Evolutionary conservation across 2,888 invertebrate species (phyloP), one percentile per base, ranked within the genome.

Genomic region (Antheraea assamensis): DNA sequence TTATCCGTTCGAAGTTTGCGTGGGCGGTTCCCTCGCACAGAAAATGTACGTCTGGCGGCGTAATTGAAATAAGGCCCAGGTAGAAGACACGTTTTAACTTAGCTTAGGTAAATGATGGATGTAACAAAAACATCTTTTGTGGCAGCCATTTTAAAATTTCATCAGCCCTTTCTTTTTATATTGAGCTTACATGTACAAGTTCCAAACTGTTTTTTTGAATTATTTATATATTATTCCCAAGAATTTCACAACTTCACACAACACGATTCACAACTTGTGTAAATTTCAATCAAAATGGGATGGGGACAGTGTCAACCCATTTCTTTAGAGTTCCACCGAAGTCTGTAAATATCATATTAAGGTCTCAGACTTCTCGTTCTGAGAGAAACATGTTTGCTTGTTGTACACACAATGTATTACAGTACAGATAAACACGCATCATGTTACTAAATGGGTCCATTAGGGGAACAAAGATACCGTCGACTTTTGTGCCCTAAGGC

Each of bases 361-460:
- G 17, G 2, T 27, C 61, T 27, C 1, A 27, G 17, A 24, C 58
- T 13, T 17, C 13, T 10, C 13, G 13, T 27, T 24, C 24, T 61
- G 17, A 27, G 24, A 61, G 15, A 61, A 61, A 27, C 24, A 61
- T 61, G 8, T 61, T 27, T 61, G 17, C 61, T 27, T 61, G 61
- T 27, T 61, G 61, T 61, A 61, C 27, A 61, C 61, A 27, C 61
- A 61, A 61, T 68, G 21, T 31, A 76, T 73, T 73, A 73, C 35
- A 35, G 42, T 24, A 24, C 52, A 73, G 77, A 80, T 74, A 79
- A 76, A 72, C 75, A 77, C 74, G 73, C 78, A 82, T 83, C 83
- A 74, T 73, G 77, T 83, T 79, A 77, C 84, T 76, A 61, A 73
- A 70, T 77, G 76, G 76, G 76, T 82, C 83, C 82, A 82, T 84